Evolutionary conservation across 2,888 invertebrate species (phyloP).

Genomic region (Mactromeris polynyma): DNA sequence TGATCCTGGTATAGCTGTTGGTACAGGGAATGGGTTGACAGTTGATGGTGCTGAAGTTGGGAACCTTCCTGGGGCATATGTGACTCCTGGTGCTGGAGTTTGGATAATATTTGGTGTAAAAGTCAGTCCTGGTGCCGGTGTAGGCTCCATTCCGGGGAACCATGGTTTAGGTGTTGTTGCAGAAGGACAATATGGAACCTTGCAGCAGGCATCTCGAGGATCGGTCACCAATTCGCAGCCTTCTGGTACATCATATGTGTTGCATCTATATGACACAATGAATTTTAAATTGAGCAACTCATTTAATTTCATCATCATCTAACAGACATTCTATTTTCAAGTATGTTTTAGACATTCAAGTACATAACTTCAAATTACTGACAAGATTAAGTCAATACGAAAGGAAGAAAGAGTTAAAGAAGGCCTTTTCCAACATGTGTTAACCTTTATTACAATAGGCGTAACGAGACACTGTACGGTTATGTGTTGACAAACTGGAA

Average conservation of each 20-base stretch:
- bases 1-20: constrained; percentile 69
- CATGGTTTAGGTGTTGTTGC: constrained; percentile 56
- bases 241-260: constrained; percentile 67
- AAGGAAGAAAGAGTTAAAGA: too few species aligned
- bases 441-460: too few species aligned
- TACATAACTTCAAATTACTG: too few species aligned
- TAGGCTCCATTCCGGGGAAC: constrained; percentile 69
- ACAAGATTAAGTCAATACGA: too few species aligned
- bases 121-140: constrained; percentile 70
- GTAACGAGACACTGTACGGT: too few species aligned
- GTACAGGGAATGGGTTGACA: too few species aligned
- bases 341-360: too few species aligned
- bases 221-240: constrained; percentile 70
- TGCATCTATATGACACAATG: constrained; percentile 57
- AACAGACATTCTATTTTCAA: too few species aligned
- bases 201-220: constrained; percentile 73
- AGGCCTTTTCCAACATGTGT: too few species aligned
- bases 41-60: constrained; percentile 70
- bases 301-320: too few species aligned
- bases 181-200: constrained; percentile 69
- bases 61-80: constrained; percentile 61
- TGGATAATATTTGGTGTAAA: constrained; percentile 67
- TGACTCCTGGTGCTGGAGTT: constrained; percentile 59
- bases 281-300: background rate
- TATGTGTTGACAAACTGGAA: too few species aligned